Percentiles rank a stretch among this genome's conserved stretches.
Evolutionary conservation across 2,113 vertebrate species (phyloP).

Genomic region (Hippocampus mohnikei): DNA sequence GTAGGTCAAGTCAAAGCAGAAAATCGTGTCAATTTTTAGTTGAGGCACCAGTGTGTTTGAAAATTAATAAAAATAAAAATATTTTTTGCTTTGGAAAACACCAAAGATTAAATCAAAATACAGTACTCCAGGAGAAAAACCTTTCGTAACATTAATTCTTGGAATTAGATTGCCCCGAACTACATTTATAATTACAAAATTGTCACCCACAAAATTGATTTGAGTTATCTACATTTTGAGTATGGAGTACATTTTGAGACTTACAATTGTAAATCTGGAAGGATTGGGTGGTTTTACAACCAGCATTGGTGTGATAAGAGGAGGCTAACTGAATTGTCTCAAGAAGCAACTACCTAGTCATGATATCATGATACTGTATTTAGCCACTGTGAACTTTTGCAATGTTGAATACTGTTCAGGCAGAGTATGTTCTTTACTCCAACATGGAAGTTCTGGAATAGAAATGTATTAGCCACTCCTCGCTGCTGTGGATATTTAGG

Average conservation of each 20-base stretch:
- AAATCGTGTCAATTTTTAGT: too few species aligned
- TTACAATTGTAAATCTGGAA: background rate
- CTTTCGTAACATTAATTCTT: background rate
- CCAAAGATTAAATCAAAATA: background rate
- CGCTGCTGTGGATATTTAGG: conserved; percentile 38
- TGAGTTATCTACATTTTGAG: too few species aligned
- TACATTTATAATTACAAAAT: background rate
- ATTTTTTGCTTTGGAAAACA: background rate
- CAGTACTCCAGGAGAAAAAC: background rate
- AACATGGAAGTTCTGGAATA: conserved; percentile 19
- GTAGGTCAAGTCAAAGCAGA: too few species aligned
- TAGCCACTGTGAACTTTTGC: background rate
- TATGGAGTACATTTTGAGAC: too few species aligned
- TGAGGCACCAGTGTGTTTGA: too few species aligned
- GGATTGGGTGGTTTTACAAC: background rate
- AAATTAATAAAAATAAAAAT: too few species aligned
- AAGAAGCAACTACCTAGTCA: background rate
- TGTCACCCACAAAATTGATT: background rate
- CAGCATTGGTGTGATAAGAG: background rate
- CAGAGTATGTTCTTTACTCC: background rate
- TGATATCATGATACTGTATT: background rate
- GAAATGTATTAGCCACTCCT: conserved; percentile 18
- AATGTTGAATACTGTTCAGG: background rate
- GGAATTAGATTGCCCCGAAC: background rate
- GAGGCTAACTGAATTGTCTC: background rate